Evolutionary conservation across 2,797 vertebrate genomes (phyloP), one percentile per base, ranked within the genome.

Genomic region (Eulemur coronatus): DNA sequence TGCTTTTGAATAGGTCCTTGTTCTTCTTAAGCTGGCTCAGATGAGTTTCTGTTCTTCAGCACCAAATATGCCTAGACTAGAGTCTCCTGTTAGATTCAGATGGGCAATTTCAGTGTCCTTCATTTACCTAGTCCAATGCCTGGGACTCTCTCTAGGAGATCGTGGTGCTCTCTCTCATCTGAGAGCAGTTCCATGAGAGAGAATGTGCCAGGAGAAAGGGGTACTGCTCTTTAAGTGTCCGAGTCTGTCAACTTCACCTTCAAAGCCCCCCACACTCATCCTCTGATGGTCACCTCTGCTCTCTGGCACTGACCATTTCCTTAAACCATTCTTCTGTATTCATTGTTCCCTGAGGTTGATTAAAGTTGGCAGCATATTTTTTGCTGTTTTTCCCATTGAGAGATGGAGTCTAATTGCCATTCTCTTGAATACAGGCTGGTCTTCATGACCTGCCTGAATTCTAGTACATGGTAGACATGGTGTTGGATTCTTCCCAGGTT

Each of bases 1-100:
- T 69, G 52, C n/a, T 94, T 96, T 26, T 52, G 14, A 61, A 75
- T 61, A 87, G n/a, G 50, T 72, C 38, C 35, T 89, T 85, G 20
- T 80, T 94, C 95, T 76, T 67, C 70, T 84, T 85, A 82, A 84
- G 43, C n/a, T 82, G 38, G 28, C 41, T 90, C 41, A 15, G 91
- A 28, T 78, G 81, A 73, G 43, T 89, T 90, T 96, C 38, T 90
- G 2, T 87, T 85, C 76, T 91, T 94, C 35, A 92, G 15, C 79
- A 48, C n/a, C 72, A 92, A 35, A n/a, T 48, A 22, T 33, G 24
- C 69, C n/a, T 43, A 70, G 82, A 76, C 26, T 33, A 13, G 41
- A 65, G 35, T 80, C 48, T 89, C 88, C 57, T 78, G 13, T 35
- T 86, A 43, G 78, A 84, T 80, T 91, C 59, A 38, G 15, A 28